Evolutionary conservation across 2,113 vertebrate species (phyloP).

Genomic region (Cranoglanis bouderius): DNA sequence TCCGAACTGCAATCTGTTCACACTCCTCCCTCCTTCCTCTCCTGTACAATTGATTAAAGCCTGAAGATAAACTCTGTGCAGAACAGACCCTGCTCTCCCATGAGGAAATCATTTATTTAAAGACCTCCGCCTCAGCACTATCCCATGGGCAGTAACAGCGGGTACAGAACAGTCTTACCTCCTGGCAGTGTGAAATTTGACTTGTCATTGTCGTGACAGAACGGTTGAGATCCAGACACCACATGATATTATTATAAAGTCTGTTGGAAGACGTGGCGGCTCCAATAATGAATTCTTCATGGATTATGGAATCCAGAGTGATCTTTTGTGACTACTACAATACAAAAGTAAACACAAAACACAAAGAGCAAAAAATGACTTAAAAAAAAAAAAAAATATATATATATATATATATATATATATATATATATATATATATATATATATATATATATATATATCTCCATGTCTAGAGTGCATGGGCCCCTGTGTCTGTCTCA

Average conservation of each 20-base stretch:
- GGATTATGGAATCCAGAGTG: background rate
- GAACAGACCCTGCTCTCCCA: constrained; percentile 18
- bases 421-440: no score
- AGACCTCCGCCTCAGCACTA: constrained; percentile 18
- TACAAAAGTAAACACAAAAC: background rate
- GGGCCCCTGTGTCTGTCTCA: background rate
- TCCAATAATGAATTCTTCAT: background rate
- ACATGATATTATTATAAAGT: constrained; percentile 6
- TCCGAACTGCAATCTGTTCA: background rate
- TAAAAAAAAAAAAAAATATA: no score
- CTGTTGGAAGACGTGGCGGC: background rate
- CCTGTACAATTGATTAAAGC: background rate
- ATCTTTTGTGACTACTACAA: background rate
- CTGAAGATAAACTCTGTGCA: background rate
- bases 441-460: no score
- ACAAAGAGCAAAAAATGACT: background rate
- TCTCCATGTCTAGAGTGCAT: background rate
- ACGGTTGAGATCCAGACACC: background rate
- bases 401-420: no score
- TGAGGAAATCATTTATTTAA: constrained; percentile 36
- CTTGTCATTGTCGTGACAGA: constrained; percentile 24
- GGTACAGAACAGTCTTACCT: constrained; percentile 8
- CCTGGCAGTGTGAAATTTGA: constrained; percentile 15
- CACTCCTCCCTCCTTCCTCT: background rate
- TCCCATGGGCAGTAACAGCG: constrained; percentile 21